phyloP scores from a whole-genome alignment of 2,888 invertebrate species.

The Thysanoteuthis rhombus region DNA sequence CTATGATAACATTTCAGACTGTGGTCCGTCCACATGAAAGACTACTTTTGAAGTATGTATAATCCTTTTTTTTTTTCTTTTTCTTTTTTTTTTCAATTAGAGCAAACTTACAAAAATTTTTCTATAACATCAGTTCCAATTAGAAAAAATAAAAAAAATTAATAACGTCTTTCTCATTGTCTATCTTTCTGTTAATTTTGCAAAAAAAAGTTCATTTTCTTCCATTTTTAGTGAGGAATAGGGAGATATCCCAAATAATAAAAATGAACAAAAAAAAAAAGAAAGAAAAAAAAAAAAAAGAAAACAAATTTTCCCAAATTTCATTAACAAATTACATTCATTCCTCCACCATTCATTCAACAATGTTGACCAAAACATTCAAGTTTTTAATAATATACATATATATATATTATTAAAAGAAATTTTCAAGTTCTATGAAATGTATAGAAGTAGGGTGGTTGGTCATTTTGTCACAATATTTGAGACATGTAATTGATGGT shows the following conservation, averaged over 20 bases:
- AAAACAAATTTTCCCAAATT: neutral
- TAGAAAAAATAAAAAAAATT: neutral
- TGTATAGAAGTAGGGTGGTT: neutral
- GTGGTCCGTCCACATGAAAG: neutral
- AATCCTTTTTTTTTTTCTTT: neutral
- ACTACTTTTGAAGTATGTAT: slow-evolving; percentile 12
- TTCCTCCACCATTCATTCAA: slow-evolving; percentile 12
- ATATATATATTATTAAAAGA: neutral
- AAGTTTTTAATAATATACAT: neutral
- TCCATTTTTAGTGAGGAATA: neutral
- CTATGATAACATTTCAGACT: slow-evolving; percentile 12
- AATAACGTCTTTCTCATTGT: slow-evolving; percentile 1
- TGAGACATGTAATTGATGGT: neutral
- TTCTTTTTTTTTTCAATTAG: neutral
- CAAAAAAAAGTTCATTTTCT: neutral
- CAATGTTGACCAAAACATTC: neutral
- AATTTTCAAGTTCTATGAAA: neutral
- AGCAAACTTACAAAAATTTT: neutral
- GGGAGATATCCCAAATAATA: neutral
- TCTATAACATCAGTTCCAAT: neutral
- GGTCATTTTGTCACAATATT: neutral
- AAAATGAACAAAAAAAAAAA: too few relatives aligned
- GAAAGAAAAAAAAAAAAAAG: neutral
- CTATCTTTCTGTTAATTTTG: neutral
- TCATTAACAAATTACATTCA: neutral